Evolutionary conservation across 2,797 vertebrate genomes (phyloP).

Genomic region (Coranthus polyacanthus): DNA sequence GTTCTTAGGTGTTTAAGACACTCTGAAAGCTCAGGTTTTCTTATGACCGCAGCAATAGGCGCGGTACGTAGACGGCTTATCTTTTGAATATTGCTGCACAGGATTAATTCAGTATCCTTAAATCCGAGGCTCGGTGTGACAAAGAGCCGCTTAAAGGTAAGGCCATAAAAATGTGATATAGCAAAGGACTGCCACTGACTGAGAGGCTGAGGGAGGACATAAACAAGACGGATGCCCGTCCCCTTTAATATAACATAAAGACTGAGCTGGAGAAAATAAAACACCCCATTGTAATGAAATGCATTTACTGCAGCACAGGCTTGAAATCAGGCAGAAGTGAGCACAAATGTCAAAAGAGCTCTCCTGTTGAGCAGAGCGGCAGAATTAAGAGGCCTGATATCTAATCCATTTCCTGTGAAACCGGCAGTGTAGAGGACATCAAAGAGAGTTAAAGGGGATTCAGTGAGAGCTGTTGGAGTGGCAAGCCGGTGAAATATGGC

Average conservation of each 20-base stretch:
- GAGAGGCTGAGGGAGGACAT: conserved; percentile 78
- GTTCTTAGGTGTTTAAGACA: too few relatives aligned
- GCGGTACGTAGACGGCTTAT: conserved; percentile 27
- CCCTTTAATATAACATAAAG: conserved; percentile 85
- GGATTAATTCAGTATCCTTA: conserved; percentile 74
- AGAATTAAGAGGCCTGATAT: conserved; percentile 80
- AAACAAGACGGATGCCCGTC: conserved; percentile 84
- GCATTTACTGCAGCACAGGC: conserved; percentile 78
- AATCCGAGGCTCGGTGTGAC: conserved; percentile 75
- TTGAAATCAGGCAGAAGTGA: conserved; percentile 81
- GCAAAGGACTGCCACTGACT: conserved; percentile 82
- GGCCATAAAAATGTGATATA: conserved; percentile 83
- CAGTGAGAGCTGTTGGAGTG: conserved; percentile 72
- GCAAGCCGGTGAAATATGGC: conserved; percentile 81
- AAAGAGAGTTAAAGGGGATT: conserved; percentile 83
- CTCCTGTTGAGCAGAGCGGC: conserved; percentile 79
- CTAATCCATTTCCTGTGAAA: conserved; percentile 85
- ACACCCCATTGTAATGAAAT: conserved; percentile 86
- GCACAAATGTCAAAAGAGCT: conserved; percentile 79
- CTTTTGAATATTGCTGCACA: conserved; percentile 68
- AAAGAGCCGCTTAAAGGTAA: conserved; percentile 78
- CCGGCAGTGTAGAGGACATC: conserved; percentile 79
- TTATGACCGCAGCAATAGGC: conserved; percentile 16
- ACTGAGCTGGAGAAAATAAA: conserved; percentile 80
- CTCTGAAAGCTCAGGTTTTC: conserved; percentile 4